A percentile compares a stretch with the other conserved stretches of the same genome.
Conservation (phyloP, 2,797 vertebrate genomes). For the Astyanax mexicanus region DNA sequence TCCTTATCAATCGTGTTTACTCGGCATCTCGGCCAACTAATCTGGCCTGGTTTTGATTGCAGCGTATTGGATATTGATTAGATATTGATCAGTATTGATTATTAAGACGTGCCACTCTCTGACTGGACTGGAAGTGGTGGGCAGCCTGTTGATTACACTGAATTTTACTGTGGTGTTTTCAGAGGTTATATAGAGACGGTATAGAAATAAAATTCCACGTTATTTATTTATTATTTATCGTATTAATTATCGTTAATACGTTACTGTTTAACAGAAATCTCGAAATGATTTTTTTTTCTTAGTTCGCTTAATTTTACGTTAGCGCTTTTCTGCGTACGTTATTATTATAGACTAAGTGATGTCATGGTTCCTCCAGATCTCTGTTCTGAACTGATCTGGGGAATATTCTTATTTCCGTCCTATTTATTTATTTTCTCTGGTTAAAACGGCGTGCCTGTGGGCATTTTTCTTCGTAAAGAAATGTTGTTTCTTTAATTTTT, state of each 20-base stretch:
- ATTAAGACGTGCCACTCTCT: conserved; percentile 35
- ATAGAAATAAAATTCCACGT: conserved; percentile 5
- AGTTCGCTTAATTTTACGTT: neutral
- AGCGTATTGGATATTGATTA: too few species aligned
- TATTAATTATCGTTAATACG: conserved; percentile 6
- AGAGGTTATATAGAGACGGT: conserved; percentile 21
- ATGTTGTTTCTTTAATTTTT: conserved; percentile 65
- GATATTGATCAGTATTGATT: conserved; percentile 19
- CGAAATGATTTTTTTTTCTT: neutral
- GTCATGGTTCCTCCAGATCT: conserved; percentile 17
- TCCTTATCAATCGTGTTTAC: conserved; percentile 47
- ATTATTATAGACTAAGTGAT: neutral
- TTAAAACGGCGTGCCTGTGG: conserved; percentile 10
- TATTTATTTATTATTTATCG: too few species aligned
- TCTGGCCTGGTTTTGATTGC: conserved; percentile 9
- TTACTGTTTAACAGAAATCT: neutral
- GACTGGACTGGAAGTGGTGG: neutral
- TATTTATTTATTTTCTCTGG: conserved; percentile 28
- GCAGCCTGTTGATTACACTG: conserved; percentile 4
- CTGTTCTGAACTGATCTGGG: conserved; percentile 4
- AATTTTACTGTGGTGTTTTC: conserved; percentile 19
- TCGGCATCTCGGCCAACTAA: conserved; percentile 2
- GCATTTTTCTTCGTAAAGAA: conserved; percentile 62
- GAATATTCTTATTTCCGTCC: conserved; percentile 18
- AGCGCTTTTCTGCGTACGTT: neutral